phyloP scores from a whole-genome alignment of 1,140 invertebrate genomes.

The Drosophila trapezifrons region DNA sequence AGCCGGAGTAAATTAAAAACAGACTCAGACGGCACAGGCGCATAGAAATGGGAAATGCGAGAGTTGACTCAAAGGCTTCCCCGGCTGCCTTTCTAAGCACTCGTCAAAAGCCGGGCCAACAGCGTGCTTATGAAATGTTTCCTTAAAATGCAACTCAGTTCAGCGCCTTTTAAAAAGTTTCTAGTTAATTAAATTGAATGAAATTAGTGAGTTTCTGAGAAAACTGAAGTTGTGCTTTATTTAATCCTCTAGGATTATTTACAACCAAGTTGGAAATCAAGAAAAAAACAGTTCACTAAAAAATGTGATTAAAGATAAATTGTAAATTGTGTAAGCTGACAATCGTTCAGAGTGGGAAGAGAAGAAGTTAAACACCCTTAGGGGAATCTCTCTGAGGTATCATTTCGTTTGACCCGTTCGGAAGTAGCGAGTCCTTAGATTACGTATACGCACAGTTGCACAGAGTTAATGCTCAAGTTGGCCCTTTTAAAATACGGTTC shows the following conservation, averaged over 20 bases:
- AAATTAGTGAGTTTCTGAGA: background rate
- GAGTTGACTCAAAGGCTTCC: slow-evolving; percentile 58
- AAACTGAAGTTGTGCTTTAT: background rate
- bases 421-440: slow-evolving; percentile 42
- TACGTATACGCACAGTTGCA: slow-evolving; percentile 66
- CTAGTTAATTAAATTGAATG: slow-evolving; percentile 12
- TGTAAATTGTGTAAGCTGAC: background rate
- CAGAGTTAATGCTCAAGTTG: slow-evolving; percentile 54
- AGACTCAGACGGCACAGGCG: slow-evolving; percentile 39
- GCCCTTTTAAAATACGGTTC: slow-evolving; percentile 56
- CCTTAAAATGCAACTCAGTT: background rate
- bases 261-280: too few species aligned
- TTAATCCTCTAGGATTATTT: background rate
- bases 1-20: slow-evolving; percentile 76
- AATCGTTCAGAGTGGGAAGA: too few species aligned
- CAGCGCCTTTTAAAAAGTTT: background rate
- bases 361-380: background rate
- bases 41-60: slow-evolving; percentile 37
- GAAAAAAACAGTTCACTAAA: too few species aligned
- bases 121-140: slow-evolving; percentile 18
- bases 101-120: slow-evolving; percentile 5
- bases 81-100: slow-evolving; percentile 25
- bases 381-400: background rate
- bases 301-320: too few species aligned
- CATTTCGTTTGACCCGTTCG: slow-evolving; percentile 18